Percentiles rank a stretch among this genome's conserved stretches.
Evolutionary conservation across 92 coral and sea anemone species (phyloP).

Genomic region (Parazoanthus atlanticus): DNA sequence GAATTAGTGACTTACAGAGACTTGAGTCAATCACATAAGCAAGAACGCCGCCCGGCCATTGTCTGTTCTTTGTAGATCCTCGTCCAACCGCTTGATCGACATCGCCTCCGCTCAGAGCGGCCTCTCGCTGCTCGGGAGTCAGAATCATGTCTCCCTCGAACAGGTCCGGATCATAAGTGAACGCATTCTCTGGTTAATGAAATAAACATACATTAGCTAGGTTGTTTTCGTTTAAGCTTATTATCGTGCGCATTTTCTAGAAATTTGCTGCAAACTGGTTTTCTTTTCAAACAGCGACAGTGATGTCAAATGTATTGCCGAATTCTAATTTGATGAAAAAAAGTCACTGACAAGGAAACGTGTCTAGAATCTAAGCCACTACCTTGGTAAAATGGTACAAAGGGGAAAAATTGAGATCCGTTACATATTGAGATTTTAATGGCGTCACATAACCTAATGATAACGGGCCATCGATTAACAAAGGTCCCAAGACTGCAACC

Average conservation of each 20-base stretch:
- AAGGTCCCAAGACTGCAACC: too few relatives aligned
- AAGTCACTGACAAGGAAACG: too few relatives aligned
- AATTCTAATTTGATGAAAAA: too few relatives aligned
- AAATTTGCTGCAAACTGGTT: too few relatives aligned
- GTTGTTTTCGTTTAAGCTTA: background rate
- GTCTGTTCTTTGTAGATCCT: slow-evolving; percentile 62
- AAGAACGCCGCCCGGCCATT: slow-evolving; percentile 80
- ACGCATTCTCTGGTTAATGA: slow-evolving; percentile 22
- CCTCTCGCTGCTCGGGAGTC: slow-evolving; percentile 66
- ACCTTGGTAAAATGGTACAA: too few relatives aligned
- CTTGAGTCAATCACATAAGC: slow-evolving; percentile 68
- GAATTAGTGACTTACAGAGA: slow-evolving; percentile 40
- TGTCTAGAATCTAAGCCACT: too few relatives aligned
- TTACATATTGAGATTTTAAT: too few relatives aligned
- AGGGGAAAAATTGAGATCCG: too few relatives aligned
- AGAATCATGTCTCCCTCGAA: slow-evolving; percentile 89
- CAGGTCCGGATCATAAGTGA: slow-evolving; percentile 60
- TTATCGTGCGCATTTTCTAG: background rate
- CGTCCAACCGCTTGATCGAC: slow-evolving; percentile 70
- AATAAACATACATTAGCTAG: background rate
- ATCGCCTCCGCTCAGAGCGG: slow-evolving; percentile 68
- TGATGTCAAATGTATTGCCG: too few relatives aligned
- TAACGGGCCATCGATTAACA: too few relatives aligned
- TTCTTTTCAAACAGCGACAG: too few relatives aligned
- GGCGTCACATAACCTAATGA: too few relatives aligned